These are phyloP conservation scores for Knipowitschia caucasica DNA, from an alignment of 2,797 vertebrate genomes.

Conservation along the genomic window DNA sequence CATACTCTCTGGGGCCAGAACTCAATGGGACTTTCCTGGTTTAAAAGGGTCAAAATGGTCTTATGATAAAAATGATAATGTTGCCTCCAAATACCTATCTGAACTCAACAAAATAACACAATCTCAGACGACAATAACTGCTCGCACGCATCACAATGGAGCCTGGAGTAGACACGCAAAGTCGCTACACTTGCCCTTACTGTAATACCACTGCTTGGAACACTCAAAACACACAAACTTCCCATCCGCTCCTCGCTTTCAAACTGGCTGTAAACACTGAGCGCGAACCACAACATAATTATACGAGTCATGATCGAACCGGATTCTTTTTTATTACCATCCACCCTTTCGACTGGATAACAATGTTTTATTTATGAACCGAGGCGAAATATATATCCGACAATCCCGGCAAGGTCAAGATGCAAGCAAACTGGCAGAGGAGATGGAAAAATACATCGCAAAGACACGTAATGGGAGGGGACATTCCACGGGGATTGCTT, in stretches of 20 bases:
- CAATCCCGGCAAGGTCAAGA: conserved; percentile 2
- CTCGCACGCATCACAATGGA: no score
- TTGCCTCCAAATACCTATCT: no score
- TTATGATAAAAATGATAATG: no score
- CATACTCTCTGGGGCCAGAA: no score
- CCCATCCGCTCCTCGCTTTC: no score
- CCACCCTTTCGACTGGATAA: background rate
- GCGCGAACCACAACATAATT: conserved; percentile 1
- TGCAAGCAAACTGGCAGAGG: background rate
- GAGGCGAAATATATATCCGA: background rate
- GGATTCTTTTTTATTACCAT: background rate
- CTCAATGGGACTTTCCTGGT: no score
- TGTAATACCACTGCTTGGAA: conserved; percentile 14
- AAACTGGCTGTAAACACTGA: background rate
- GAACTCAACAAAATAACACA: no score
- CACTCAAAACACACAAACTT: background rate
- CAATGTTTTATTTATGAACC: conserved; percentile 3
- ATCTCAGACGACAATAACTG: no score
- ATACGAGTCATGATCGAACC: background rate
- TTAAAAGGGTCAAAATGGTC: no score
- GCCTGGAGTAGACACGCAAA: background rate
- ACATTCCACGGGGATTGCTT: conserved; percentile 73
- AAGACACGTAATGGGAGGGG: conserved; percentile 30
- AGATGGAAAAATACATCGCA: background rate
- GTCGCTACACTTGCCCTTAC: background rate